phyloP scores from a whole-genome alignment of 2,888 invertebrate species.

The Drosophila meridionalis region DNA sequence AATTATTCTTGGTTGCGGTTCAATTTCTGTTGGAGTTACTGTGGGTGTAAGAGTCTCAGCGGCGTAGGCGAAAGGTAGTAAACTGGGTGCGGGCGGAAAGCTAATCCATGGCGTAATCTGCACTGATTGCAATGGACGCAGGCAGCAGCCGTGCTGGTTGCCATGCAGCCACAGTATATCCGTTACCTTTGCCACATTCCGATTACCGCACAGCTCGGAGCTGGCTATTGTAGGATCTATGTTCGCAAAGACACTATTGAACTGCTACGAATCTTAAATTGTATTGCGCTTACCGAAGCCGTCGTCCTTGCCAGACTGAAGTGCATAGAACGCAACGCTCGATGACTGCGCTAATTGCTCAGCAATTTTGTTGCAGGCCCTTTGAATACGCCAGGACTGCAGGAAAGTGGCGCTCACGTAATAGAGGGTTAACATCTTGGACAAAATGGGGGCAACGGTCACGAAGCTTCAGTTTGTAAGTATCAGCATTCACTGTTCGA shows the following conservation, averaged over 20 bases:
- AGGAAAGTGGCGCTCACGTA: conserved; percentile 93
- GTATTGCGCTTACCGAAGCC: conserved; percentile 81
- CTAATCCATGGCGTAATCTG: conserved; percentile 86
- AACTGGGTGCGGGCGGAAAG: conserved; percentile 84
- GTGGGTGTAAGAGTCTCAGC: conserved; percentile 45
- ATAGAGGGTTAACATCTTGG: conserved; percentile 89
- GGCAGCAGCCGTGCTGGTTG: conserved; percentile 83
- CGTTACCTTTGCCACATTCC: conserved; percentile 83
- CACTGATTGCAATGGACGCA: conserved; percentile 85
- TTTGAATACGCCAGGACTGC: conserved; percentile 91
- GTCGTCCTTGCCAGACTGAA: conserved; percentile 83
- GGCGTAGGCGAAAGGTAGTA: conserved; percentile 83
- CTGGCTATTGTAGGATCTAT: conserved; percentile 82
- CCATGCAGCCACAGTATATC: conserved; percentile 84
- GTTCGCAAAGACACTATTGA: neutral
- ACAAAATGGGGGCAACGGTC: conserved; percentile 8
- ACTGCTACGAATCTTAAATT: neutral
- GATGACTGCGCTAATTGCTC: conserved; percentile 87
- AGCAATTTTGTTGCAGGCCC: conserved; percentile 89
- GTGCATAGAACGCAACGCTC: conserved; percentile 88
- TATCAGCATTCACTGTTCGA: conserved; percentile 33
- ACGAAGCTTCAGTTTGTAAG: conserved; percentile 1
- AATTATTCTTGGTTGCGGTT: conserved; percentile 36
- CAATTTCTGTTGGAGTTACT: conserved; percentile 48
- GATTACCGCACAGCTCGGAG: conserved; percentile 84